Base-by-base conservation (phyloP, 1,140 invertebrate species). In the Pogonomyrmex californicus region DNA sequence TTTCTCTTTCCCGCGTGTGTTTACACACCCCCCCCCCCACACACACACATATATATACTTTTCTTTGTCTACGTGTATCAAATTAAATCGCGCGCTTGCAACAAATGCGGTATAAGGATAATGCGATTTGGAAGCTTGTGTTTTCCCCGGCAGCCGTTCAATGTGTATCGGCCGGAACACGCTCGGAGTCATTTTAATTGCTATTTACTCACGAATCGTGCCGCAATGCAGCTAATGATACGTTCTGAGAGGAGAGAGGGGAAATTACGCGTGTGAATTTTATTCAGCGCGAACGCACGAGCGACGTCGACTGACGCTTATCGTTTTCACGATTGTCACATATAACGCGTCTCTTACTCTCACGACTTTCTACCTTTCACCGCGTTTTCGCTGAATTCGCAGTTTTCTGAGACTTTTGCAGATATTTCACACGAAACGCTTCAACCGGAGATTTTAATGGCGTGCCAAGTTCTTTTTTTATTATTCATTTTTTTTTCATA, bases 311-410 rank as follows among this genome's bases (percentile, higher is more conserved):
- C 10, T 44, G 60, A 47, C 33, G 49, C 41, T 86, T 44, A 33
- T 60, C 47, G 23, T 66, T 79, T 58, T 81, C 51, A 65, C 62
- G 33, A 78, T 79, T 86, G 58, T 78, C 73, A 56, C 62, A 56
- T 66, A 30, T 56, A 78, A 85, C 49, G 30, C 47, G 62, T 65
- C 41, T 68, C n/a, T n/a, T 17, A 33, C 85, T 68, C 85, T 66
- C 51, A 54, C 54, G 12, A 65, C 63, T 66, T 86, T 86, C 76
- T 86, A 60, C 75, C 75, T 86, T 86, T 86, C 83, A 78, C 60
- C 23, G n/a, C 23, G 62, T 86, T 81, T 56, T 66, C 54, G 10
- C 63, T 38, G 47, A 36, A 81, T 41, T 60, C 75, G 36, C 17
- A 14, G 12, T 83, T 62, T 23, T 73, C 38, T 58, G 66, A n/a